Evolutionary conservation across 2,888 invertebrate species (phyloP).

Genomic region (Altica lythri): DNA sequence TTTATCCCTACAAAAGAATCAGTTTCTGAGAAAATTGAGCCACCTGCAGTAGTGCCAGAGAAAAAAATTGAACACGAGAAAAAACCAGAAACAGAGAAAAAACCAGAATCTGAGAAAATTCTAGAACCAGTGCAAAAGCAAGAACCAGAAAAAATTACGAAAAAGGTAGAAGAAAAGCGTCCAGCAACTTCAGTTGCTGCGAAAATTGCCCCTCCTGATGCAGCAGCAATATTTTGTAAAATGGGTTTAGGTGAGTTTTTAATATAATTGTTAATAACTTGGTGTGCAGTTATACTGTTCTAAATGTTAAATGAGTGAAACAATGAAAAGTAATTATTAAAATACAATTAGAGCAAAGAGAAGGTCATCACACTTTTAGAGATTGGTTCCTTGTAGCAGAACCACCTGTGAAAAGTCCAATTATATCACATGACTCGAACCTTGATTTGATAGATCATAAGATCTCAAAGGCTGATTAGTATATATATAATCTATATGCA

Average conservation of each 20-base stretch:
- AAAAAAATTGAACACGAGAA: no score
- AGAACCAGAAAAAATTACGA: constrained; percentile 31
- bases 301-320: background rate
- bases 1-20: constrained; percentile 18
- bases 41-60: constrained; percentile 9
- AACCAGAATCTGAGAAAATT: constrained; percentile 17
- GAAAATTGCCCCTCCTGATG: constrained; percentile 60
- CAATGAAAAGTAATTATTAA: background rate
- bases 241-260: constrained; percentile 70
- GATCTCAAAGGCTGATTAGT: no score
- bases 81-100: constrained; percentile 29
- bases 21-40: constrained; percentile 19
- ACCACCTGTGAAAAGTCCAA: no score
- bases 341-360: constrained; percentile 1
- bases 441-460: no score
- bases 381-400: no score
- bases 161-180: constrained; percentile 34
- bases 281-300: background rate
- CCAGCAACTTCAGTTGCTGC: constrained; percentile 11
- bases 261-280: background rate
- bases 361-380: background rate
- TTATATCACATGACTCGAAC: no score
- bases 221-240: constrained; percentile 73
- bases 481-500: no score
- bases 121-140: constrained; percentile 16